Evolutionary conservation across 2,888 invertebrate species (phyloP).

Genomic region (Archips xylosteana): DNA sequence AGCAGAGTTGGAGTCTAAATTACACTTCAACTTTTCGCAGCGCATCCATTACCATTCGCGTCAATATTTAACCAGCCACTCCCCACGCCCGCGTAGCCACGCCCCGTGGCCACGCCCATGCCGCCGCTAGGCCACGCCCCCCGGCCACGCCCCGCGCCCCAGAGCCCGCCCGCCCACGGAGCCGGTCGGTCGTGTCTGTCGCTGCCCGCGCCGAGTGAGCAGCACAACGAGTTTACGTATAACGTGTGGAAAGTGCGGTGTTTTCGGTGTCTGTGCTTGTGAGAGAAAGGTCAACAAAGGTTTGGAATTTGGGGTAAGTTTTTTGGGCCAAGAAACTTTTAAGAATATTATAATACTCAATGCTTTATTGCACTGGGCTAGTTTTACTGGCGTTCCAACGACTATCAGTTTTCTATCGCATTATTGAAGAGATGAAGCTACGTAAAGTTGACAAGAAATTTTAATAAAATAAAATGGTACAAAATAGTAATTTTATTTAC

Average conservation of each 20-base stretch:
- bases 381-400: no score
- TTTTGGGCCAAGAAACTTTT: no score
- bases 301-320: no score
- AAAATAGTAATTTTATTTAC: no score
- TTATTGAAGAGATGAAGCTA: no score
- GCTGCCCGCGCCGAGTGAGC: background rate
- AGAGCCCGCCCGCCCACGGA: background rate
- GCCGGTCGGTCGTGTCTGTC: background rate
- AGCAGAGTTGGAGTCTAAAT: background rate
- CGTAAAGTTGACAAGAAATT: no score
- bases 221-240: background rate
- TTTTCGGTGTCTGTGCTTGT: background rate
- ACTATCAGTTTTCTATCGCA: no score
- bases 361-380: no score
- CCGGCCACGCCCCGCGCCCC: background rate
- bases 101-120: background rate
- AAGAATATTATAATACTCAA: no score
- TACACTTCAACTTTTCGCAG: background rate
- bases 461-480: no score
- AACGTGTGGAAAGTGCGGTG: background rate
- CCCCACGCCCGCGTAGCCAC: background rate
- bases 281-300: background rate
- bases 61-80: conserved; percentile 4
- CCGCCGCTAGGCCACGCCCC: background rate
- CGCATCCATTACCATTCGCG: background rate